Conservation (phyloP, 2,888 invertebrate species). For the Encarsia formosa region DNA sequence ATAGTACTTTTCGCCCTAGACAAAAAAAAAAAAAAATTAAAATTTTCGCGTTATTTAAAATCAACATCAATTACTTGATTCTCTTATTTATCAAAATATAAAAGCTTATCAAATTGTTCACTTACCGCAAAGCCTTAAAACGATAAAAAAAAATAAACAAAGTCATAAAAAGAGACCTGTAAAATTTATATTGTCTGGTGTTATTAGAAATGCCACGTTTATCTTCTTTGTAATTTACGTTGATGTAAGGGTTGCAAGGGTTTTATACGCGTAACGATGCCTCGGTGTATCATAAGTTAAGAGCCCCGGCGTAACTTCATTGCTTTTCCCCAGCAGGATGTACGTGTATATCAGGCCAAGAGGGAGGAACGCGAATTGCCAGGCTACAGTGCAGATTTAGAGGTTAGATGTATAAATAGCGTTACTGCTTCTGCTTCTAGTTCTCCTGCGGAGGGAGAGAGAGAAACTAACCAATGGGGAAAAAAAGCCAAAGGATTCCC, state of each 20-base stretch:
- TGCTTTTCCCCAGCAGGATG: neutral
- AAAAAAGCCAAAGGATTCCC: neutral
- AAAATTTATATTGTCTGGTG: no score
- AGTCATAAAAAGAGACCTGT: no score
- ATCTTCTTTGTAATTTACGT: slow-evolving; percentile 1
- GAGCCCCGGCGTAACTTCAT: slow-evolving; percentile 25
- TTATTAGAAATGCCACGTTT: no score
- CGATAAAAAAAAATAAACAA: no score
- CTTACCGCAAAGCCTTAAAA: no score
- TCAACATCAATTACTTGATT: no score
- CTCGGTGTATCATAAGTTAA: slow-evolving; percentile 38
- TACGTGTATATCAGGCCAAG: neutral
- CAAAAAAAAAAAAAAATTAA: no score
- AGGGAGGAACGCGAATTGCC: neutral
- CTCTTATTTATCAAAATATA: no score
- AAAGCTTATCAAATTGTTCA: no score
- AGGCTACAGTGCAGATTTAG: slow-evolving; percentile 16
- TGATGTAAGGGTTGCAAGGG: slow-evolving; percentile 29
- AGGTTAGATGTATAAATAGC: slow-evolving; percentile 9
- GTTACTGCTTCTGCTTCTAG: neutral
- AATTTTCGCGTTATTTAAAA: no score
- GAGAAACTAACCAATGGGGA: slow-evolving; percentile 7
- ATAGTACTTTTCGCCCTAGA: no score
- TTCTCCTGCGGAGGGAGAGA: neutral
- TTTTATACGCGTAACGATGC: slow-evolving; percentile 34